phyloP scores from a whole-genome alignment of 2,888 invertebrate species.

The Temnothorax rugatulus region DNA sequence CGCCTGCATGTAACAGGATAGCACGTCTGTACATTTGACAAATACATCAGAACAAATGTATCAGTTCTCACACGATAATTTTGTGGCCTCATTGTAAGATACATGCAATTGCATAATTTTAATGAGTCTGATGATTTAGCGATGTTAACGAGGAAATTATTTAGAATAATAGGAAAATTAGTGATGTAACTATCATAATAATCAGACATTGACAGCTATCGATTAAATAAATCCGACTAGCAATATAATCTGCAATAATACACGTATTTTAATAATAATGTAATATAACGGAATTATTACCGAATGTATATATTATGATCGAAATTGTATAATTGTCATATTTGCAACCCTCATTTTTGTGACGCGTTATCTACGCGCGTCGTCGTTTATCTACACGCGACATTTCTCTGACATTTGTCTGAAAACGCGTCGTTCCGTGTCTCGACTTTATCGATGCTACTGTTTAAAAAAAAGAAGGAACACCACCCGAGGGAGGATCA shows the following conservation, averaged over 20 bases:
- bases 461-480: background rate
- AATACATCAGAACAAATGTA: background rate
- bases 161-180: slow-evolving; percentile 14
- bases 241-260: slow-evolving; percentile 15
- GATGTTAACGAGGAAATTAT: background rate
- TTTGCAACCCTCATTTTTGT: background rate
- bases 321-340: background rate
- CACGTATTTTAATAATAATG: slow-evolving; percentile 11
- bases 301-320: background rate
- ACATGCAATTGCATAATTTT: background rate
- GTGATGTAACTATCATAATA: background rate
- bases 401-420: slow-evolving; percentile 17
- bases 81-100: background rate
- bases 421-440: background rate
- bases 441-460: slow-evolving; percentile 22
- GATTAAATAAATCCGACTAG: slow-evolving; percentile 5
- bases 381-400: slow-evolving; percentile 26
- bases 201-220: background rate
- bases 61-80: background rate
- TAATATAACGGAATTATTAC: slow-evolving; percentile 7
- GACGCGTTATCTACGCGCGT: background rate
- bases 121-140: background rate
- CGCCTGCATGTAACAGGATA: background rate
- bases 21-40: background rate
- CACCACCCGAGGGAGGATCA: background rate